A percentile compares a stretch with the other conserved stretches of the same genome.
Evolutionary conservation across 1,140 invertebrate genomes (phyloP).

Genomic region (Achatina immaculata): DNA sequence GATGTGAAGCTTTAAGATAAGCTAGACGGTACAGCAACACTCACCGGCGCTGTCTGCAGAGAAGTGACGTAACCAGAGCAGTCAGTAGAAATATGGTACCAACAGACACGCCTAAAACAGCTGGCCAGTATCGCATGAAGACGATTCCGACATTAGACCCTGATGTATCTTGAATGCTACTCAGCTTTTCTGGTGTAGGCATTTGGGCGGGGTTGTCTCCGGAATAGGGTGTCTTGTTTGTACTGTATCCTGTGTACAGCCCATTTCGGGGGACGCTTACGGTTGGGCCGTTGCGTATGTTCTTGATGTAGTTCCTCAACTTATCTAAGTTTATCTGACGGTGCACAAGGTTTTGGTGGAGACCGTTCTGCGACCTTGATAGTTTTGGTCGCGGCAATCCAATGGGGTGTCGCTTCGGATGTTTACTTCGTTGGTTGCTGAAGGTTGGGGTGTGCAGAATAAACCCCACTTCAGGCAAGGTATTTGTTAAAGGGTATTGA

Average conservation of each 20-base stretch:
- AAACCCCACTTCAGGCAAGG: constrained; percentile 26
- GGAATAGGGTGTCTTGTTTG: background rate
- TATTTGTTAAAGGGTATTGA: background rate
- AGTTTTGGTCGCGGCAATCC: background rate
- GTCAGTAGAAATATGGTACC: constrained; percentile 50
- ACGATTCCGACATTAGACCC: constrained; percentile 35
- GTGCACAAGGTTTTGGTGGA: background rate
- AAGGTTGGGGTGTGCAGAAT: constrained; percentile 16
- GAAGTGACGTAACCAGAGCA: constrained; percentile 48
- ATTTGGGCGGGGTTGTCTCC: background rate
- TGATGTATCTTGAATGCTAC: background rate
- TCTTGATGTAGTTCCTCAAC: constrained; percentile 5
- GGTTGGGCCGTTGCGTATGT: constrained; percentile 28
- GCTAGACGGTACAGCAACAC: too few species aligned
- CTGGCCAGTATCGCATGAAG: constrained; percentile 52
- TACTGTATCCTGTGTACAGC: constrained; percentile 33
- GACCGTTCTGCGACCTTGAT: background rate
- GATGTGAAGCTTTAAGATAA: too few species aligned
- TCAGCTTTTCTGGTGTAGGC: background rate
- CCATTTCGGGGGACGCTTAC: constrained; percentile 43
- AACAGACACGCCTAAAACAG: constrained; percentile 46
- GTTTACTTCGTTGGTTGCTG: background rate
- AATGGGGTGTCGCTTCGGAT: background rate
- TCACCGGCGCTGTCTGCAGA: constrained; percentile 46
- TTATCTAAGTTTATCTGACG: constrained; percentile 26